Conservation (phyloP, 2,888 invertebrate species). For the Ennomos erosarius region DNA sequence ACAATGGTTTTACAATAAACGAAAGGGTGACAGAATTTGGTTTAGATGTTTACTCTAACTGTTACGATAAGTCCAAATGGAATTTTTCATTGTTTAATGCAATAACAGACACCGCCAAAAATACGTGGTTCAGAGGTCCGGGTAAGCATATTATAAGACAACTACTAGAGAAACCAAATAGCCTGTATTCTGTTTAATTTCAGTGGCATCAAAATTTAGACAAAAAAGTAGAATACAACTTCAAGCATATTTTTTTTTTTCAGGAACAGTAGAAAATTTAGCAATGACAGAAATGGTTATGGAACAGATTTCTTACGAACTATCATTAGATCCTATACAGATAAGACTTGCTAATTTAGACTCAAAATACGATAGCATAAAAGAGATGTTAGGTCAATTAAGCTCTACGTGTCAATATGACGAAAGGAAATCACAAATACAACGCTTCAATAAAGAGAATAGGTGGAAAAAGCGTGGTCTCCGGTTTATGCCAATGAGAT, state of each 20-base stretch:
- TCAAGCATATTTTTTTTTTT: no score
- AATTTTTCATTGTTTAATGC: conserved; percentile 52
- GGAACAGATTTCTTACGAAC: conserved; percentile 85
- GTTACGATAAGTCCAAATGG: conserved; percentile 58
- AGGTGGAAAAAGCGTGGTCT: conserved; percentile 90
- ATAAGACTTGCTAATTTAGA: conserved; percentile 83
- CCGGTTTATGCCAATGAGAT: conserved; percentile 85
- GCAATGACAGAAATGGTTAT: conserved; percentile 85
- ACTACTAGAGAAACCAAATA: no score
- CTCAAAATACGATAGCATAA: conserved; percentile 48
- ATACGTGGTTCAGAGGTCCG: conserved; percentile 63
- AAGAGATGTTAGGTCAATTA: conserved; percentile 78
- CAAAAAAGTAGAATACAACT: no score
- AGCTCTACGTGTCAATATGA: conserved; percentile 80
- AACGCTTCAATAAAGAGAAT: conserved; percentile 86
- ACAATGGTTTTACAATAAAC: conserved; percentile 71
- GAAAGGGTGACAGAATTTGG: conserved; percentile 49
- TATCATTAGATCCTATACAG: conserved; percentile 83
- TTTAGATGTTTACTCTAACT: conserved; percentile 48
- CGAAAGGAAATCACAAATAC: conserved; percentile 72
- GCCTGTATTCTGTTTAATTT: no score
- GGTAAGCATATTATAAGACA: conserved; percentile 45
- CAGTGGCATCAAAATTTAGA: no score
- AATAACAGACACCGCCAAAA: conserved; percentile 63
- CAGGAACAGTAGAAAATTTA: conserved; percentile 81